These are phyloP conservation scores for Strix occidentalis DNA, from an alignment of 2,797 vertebrate species.

Conservation along the genomic window DNA sequence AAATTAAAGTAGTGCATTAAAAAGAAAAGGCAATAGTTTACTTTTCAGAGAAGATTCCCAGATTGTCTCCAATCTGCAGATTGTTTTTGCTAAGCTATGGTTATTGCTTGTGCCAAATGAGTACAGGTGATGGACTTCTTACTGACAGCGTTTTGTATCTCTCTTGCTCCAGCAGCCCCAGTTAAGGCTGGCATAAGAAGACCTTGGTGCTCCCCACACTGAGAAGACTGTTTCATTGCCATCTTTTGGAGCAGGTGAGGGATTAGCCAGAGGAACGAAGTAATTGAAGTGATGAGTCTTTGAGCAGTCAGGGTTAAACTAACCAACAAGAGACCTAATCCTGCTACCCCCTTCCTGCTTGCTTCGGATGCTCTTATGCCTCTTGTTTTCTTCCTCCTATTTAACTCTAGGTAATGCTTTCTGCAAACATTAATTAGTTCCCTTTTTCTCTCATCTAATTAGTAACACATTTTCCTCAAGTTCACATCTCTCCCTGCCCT, in stretches of 20 bases:
- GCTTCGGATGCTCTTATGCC: neutral
- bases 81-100: neutral
- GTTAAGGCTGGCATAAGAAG: neutral
- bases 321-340: neutral
- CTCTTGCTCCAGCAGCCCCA: neutral
- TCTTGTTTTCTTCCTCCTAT: neutral
- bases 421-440: neutral
- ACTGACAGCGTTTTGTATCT: neutral
- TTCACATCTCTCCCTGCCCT: neutral
- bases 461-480: neutral
- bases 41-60: neutral
- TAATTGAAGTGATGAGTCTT: neutral
- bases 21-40: neutral
- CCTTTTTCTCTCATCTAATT: neutral
- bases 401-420: neutral
- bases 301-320: neutral
- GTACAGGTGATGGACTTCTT: neutral
- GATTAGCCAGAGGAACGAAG: neutral
- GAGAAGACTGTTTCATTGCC: neutral
- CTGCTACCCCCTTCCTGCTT: neutral
- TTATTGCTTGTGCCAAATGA: neutral
- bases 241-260: neutral
- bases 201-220: neutral
- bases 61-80: neutral
- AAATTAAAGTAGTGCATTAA: neutral